Evolutionary conservation across 2,888 invertebrate species (phyloP), one percentile per base, ranked within the genome.

Genomic region (Zhuqinia jingwanae): DNA sequence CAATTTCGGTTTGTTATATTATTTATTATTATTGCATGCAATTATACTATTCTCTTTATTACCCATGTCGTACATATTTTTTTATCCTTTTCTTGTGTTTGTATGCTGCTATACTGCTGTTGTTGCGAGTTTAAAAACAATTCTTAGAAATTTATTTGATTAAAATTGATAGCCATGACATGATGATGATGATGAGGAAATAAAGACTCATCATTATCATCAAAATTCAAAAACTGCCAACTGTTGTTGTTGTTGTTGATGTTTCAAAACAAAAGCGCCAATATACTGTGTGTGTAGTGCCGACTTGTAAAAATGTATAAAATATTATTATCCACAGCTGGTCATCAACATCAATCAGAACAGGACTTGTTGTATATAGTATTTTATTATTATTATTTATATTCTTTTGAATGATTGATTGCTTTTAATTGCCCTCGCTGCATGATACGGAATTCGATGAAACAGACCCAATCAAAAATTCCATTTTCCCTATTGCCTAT

Each of bases 201-300:
- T 13, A 65, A 30, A 65, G 15, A 65, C 65, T 17, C n/a, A 65
- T 27, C 5, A 15, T 27, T n/a, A 25, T 27, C 60, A 25, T 60
- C 27, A 60, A 60, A 27, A 60, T 60, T 60, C 60, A n/a, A 36
- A 65, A 65, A 65, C 65, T 65, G 30, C 36, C 65, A 65, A 60
- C 53, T 53, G 53, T 17, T 53, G 53, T n/a, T 11, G 53, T n/a
- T n/a, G 25, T 3, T 60, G 1, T 25, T 60, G 13, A 0, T 60
- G 27, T 22, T 56, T 11, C 56, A n/a, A n/a, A 11, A 56, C n/a
- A 27, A 27, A 27, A 60, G 20, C 53, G 53, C 5, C n/a, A 36
- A 36, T 53, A 17, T 53, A 53, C 17, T 53, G 15, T 50, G n/a
- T 47, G 47, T 47, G 47, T 47, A 47, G 15, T n/a, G n/a, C n/a